phyloP scores from a whole-genome alignment of 2,797 vertebrate species.

The Novumbra hubbsi region DNA sequence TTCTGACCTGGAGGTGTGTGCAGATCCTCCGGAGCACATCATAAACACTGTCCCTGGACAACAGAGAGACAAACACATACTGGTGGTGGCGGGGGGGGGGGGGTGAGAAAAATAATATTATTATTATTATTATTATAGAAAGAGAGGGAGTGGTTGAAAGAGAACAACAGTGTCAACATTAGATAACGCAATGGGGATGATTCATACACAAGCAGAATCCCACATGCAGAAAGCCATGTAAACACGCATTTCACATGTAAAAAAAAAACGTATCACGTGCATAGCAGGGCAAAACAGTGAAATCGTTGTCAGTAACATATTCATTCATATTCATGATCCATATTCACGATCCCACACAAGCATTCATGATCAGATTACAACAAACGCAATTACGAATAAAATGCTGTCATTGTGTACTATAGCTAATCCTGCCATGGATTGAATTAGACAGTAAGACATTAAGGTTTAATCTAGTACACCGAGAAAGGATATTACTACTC shows the following conservation, averaged over 20 bases:
- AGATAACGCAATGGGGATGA: not conserved
- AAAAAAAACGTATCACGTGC: not conserved
- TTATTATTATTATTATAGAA: no score
- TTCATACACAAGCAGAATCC: not conserved
- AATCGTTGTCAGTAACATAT: not conserved
- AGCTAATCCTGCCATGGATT: not conserved
- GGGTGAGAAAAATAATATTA: not conserved
- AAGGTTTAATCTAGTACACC: not conserved
- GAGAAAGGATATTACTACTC: not conserved
- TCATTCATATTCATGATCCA: not conserved
- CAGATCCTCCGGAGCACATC: conserved; percentile 91
- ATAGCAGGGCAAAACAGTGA: not conserved
- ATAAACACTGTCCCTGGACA: conserved; percentile 93
- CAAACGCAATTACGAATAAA: not conserved
- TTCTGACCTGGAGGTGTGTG: conserved; percentile 89
- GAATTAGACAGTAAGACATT: not conserved
- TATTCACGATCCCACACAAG: no score
- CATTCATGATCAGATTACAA: not conserved
- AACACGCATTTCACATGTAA: not conserved
- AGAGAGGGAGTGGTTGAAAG: not conserved
- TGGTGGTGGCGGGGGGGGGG: conserved; percentile 50
- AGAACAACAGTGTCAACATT: not conserved
- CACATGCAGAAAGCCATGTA: not conserved
- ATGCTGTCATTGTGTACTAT: not conserved
- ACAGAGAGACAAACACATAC: conserved; percentile 94